Evolutionary conservation across 2,797 vertebrate species (phyloP), one percentile per base, ranked within the genome.

Genomic region (Pempheris klunzingeri): DNA sequence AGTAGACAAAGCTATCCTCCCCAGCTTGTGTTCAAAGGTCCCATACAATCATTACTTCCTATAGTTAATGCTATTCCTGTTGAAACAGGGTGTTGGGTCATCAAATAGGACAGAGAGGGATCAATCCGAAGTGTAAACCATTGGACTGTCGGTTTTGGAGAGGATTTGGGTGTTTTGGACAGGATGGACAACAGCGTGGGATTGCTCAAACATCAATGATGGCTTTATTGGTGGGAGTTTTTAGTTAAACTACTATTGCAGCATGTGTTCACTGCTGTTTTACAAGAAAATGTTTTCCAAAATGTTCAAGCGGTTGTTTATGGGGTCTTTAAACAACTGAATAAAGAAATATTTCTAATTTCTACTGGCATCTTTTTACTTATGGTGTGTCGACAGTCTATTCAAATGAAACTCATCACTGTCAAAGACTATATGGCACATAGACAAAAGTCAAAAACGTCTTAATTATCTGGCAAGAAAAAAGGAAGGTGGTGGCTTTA

Each of bases 381-480:
- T 2, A 22, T 8, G 18, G 8, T 54, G n/a, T 3, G 7, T 13
- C 49, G 43, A 43, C 5, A 15, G 18, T 49, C 32, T n/a, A n/a
- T 10, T 20, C 14, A 61, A 30, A 39, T 46, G 2, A 54, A 34
- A 50, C 34, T 34, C 15, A 15, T 34, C 44, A 24, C 26, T 26
- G n/a, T 43, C 43, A 71, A 22, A 57, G 24, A 68, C 47, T 22
- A 7, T 30, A 24, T 43, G 26, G 15, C 43, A 44, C 0, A 59
- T 39, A 79, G 66, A 61, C 7, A 57, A 65, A 74, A 38, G 14
- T 34, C 38, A 30, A 55, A 38, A 57, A 43, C 4, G 63, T 59
- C 12, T 44, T 7, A 66, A n/a, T 57, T 58, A 64, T 38, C 0
- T 49, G 15, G 70, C 2, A 24, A 24, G n/a, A 1, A 72, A 17